Evolutionary conservation across 1,140 invertebrate genomes (phyloP).

Genomic region (Pachypeltis micranthus): DNA sequence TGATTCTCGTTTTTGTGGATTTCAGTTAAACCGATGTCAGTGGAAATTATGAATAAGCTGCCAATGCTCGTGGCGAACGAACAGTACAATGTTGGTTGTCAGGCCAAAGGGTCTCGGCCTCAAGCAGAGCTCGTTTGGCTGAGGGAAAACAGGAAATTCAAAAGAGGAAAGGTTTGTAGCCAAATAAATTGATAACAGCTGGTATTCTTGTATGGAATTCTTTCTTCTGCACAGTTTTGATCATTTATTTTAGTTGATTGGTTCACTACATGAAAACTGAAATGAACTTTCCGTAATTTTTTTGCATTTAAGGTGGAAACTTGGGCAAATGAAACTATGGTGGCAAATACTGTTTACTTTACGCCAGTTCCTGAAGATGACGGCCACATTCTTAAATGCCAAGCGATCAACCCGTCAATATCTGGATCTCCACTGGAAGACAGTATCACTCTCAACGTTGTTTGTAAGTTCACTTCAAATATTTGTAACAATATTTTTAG

Average conservation of each 20-base stretch:
- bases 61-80: constrained; percentile 62
- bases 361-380: constrained; percentile 71
- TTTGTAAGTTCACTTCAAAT: constrained; percentile 74
- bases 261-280: no score
- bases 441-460: constrained; percentile 65
- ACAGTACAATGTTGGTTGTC: constrained; percentile 61
- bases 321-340: constrained; percentile 47
- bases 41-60: constrained; percentile 60
- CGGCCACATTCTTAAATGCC: constrained; percentile 65
- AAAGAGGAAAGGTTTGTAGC: constrained; percentile 49
- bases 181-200: no score
- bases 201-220: no score
- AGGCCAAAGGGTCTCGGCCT: constrained; percentile 70
- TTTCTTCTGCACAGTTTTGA: no score
- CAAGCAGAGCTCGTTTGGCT: constrained; percentile 69
- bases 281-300: no score
- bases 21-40: constrained; percentile 60
- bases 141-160: constrained; percentile 59
- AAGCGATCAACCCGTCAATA: constrained; percentile 66
- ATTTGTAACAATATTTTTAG: no score
- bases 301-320: constrained; percentile 20
- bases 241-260: no score
- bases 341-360: constrained; percentile 65
- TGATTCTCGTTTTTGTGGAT: constrained; percentile 30
- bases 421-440: constrained; percentile 61